Evolutionary conservation across 2,888 invertebrate species (phyloP), one percentile per base, ranked within the genome.

Genomic region (Luperina testacea): DNA sequence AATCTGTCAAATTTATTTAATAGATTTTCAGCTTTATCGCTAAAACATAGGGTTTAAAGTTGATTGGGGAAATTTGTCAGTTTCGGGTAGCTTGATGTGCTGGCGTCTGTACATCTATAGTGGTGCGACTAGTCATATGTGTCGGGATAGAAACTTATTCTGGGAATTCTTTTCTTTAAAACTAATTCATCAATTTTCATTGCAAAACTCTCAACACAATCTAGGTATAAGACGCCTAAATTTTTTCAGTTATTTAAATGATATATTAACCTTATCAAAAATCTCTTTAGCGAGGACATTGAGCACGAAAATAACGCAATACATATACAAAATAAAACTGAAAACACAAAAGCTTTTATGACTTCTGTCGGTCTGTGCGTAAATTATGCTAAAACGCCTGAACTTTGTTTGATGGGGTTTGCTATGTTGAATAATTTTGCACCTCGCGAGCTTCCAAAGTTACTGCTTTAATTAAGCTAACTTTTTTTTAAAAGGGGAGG

Each of bases 401-500:
- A 86, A 84, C 80, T 86, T 84, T 76, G 86, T 76, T 45, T 80
- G 84, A 86, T 86, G 27, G 83, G 80, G 74, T 85, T 83, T 75
- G 45, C 65, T 17, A 78, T 63, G 61, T 61, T 75, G 75, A 82
- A 84, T 84, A 84, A 84, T 83, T 83, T 74, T 57, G 76, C 45
- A 73, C 83, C 64, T 51, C 61, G 65, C 64, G 72, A 80, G 24
- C 27, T 20, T 72, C 0, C 53, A 42, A 65, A 65, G 32, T 76
- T 71, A 53, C 42, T 67, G 69, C 59, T 57, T 76, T 42, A 53
- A 78, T 82, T 65, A 74, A 24, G 9, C 38, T 42, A 0, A 9
- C 17, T 45, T 42, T 38, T 13, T 2, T 48, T 27, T 32, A 51
- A 11, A 17, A 15, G 1, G 11, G 0, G 27, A 27, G 38, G 1